Conservation (phyloP, 2,797 vertebrate species). For the Nyctalus aviator region DNA sequence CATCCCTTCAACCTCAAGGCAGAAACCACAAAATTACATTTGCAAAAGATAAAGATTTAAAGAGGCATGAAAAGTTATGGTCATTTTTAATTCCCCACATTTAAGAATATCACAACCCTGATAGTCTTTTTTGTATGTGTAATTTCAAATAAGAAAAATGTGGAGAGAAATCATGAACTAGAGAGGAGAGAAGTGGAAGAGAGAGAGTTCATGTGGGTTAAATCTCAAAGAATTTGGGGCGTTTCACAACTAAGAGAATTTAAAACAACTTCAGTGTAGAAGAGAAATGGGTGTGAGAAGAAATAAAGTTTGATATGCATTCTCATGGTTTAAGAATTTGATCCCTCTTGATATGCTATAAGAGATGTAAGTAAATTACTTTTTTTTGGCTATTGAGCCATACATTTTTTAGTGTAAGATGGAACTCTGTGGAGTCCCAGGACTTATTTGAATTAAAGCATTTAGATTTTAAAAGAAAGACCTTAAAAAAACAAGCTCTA, state of each 20-base stretch:
- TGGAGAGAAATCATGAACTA: neutral
- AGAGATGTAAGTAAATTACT: conserved; percentile 38
- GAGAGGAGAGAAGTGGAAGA: neutral
- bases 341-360: conserved; percentile 33
- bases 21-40: neutral
- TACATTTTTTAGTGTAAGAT: conserved; percentile 51
- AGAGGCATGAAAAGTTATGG: neutral
- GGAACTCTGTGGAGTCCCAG: neutral
- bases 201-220: neutral
- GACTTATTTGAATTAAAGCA: conserved; percentile 57
- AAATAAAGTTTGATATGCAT: neutral
- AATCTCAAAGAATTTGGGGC: neutral
- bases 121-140: neutral
- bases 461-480: conserved; percentile 64
- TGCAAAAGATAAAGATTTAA: neutral
- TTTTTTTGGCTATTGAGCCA: conserved; percentile 27
- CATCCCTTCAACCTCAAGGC: neutral
- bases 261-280: neutral
- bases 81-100: neutral
- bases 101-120: neutral
- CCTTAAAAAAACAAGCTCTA: conserved; percentile 14
- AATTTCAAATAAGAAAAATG: conserved; percentile 16
- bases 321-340: conserved; percentile 10
- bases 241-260: conserved; percentile 36
- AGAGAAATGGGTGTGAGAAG: neutral